A percentile compares a stretch with the other conserved stretches of the same genome.
Evolutionary conservation across 2,113 vertebrate species (phyloP).

Genomic region (Miniopterus natalensis): DNA sequence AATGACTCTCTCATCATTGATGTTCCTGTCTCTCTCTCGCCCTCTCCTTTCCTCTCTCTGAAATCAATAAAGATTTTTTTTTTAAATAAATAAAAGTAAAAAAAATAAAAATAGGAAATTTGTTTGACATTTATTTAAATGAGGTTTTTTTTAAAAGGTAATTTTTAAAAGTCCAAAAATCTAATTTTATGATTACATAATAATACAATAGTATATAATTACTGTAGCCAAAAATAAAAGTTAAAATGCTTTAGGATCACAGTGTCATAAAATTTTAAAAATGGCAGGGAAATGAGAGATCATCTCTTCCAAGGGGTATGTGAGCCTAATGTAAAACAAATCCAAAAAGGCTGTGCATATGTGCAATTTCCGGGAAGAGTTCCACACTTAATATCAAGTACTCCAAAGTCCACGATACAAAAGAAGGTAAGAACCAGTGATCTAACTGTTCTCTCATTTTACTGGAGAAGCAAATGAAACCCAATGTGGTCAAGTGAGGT

Average conservation of each 20-base stretch:
- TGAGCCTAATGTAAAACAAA: constrained; percentile 17
- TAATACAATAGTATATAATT: constrained; percentile 60
- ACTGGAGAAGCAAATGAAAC: neutral
- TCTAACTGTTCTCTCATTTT: neutral
- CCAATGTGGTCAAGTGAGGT: neutral
- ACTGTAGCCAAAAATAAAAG: constrained; percentile 61
- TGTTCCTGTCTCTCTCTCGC: too few species aligned
- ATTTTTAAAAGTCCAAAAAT: constrained; percentile 28
- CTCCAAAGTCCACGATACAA: constrained; percentile 1
- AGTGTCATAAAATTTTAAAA: constrained; percentile 64
- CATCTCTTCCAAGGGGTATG: neutral
- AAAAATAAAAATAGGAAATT: constrained; percentile 52
- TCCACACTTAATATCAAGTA: neutral
- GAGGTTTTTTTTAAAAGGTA: neutral
- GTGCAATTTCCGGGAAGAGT: neutral
- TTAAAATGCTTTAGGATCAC: constrained; percentile 34
- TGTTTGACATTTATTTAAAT: constrained; percentile 64
- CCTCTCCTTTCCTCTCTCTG: too few species aligned
- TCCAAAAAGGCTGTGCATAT: neutral
- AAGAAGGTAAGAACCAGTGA: neutral
- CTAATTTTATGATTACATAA: constrained; percentile 36
- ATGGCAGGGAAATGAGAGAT: neutral
- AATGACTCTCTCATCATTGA: too few species aligned
- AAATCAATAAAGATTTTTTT: too few species aligned
- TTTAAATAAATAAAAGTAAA: too few species aligned